Base-by-base conservation (phyloP, 2,797 vertebrate species). In the Myioborus melanocephalus region DNA sequence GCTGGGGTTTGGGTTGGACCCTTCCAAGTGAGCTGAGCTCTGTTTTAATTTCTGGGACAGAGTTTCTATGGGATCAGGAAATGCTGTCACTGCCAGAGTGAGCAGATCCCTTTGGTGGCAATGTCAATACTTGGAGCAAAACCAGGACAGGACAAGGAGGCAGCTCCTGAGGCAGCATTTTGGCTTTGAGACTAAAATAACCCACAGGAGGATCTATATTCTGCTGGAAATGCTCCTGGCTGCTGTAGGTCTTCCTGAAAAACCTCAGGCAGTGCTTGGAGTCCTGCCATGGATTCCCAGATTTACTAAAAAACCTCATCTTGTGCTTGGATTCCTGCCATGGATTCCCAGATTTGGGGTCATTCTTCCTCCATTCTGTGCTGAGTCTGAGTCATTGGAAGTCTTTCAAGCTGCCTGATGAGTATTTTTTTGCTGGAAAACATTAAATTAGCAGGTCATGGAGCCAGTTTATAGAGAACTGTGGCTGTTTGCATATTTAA, bases 141-240 rank as follows among this genome's bases (percentile, higher is more conserved):
- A 26, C 64, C 28, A n/a, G 55, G 66, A 43, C 20, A 12, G 39
- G 32, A 6, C n/a, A 19, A 24, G 50, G 39, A 77, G 26, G 32
- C 19, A 3, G 13, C 44, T 59, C 47, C 72, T 5, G 13, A 90
- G 34, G 30, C 55, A 59, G 43, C 7, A 1, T 20, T 94, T 87
- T 78, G 72, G 35, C 64, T 80, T 55, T 37, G 83, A 81, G 90
- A n/a, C 43, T 35, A 14, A 89, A 88, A 90, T 63, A 91, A 71
- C 64, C 20, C 22, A 2, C 43, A 23, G 69, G 50, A 81, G 64
- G 76, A 83, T 69, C 53, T 12, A 2, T 55, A 27, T 6, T 12
- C 43, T 71, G 61, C 80, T 83, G 77, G 72, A 93, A 88, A 34
- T n/a, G 27, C 44, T 76, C 75, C 75, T 90, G 63, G 5, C 69